Percentiles rank a stretch among this genome's conserved stretches.
phyloP scores from a whole-genome alignment of 2,797 vertebrate genomes.

The Sebastes melanostomus region DNA sequence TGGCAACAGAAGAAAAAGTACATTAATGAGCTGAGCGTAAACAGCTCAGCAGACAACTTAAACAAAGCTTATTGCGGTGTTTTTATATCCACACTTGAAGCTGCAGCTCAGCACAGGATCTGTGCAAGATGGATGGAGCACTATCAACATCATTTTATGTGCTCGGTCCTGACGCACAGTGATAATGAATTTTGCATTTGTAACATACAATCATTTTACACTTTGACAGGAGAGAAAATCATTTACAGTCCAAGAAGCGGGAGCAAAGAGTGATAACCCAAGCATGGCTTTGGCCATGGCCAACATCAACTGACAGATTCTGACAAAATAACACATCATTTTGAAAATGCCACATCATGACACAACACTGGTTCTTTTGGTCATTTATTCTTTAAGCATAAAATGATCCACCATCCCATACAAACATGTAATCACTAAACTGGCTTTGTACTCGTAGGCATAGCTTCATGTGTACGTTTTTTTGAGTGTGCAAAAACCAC shows the following conservation, averaged over 20 bases:
- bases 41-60: constrained; percentile 14
- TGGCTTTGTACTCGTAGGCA: too few species aligned
- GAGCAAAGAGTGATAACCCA: constrained; percentile 27
- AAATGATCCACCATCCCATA: too few species aligned
- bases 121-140: constrained; percentile 54
- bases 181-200: constrained; percentile 62
- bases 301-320: constrained; percentile 14
- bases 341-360: too few species aligned
- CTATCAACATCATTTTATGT: constrained; percentile 56
- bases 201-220: constrained; percentile 56
- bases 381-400: neutral
- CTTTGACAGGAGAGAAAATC: constrained; percentile 54
- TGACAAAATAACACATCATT: neutral
- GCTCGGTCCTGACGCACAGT: constrained; percentile 41
- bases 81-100: constrained; percentile 37
- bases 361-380: neutral
- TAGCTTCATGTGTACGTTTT: neutral
- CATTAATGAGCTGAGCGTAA: constrained; percentile 26
- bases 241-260: constrained; percentile 39
- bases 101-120: constrained; percentile 36
- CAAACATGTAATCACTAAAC: too few species aligned
- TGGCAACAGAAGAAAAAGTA: constrained; percentile 19
- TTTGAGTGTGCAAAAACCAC: neutral
- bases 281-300: constrained; percentile 4
- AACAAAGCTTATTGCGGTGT: constrained; percentile 15